A percentile compares a stretch with the other conserved stretches of the same genome.
These are phyloP conservation scores for Falco concolor DNA, from an alignment of 2,797 vertebrate species.

Conservation along the genomic window DNA sequence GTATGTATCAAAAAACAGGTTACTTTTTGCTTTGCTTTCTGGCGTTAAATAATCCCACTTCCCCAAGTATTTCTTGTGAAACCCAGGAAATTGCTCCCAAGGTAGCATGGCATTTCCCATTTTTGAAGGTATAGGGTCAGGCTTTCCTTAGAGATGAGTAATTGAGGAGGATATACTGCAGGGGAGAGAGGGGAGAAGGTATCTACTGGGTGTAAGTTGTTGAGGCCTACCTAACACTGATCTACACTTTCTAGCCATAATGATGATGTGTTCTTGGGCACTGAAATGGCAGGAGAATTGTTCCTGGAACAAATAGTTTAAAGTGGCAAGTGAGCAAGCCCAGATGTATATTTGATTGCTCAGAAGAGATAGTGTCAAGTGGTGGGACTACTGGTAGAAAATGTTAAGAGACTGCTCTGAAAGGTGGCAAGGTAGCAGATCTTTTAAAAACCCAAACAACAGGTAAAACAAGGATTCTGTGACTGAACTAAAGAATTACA, in stretches of 20 bases:
- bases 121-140: neutral
- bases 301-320: neutral
- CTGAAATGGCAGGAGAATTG: neutral
- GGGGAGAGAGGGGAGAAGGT: accelerated
- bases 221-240: neutral
- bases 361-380: neutral
- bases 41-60: neutral
- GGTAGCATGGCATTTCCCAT: neutral
- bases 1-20: neutral
- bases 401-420: neutral
- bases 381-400: neutral
- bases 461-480: neutral
- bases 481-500: neutral
- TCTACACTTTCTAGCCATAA: accelerated
- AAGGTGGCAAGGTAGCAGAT: neutral
- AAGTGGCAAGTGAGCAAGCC: neutral
- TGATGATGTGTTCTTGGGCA: neutral
- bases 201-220: neutral
- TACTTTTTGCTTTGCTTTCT: neutral
- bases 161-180: neutral
- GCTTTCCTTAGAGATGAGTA: neutral
- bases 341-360: neutral
- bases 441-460: neutral
- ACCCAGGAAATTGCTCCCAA: neutral
- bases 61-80: neutral